phyloP scores from a whole-genome alignment of 2,113 vertebrate genomes.

The Haplochromis vanheusdeni region DNA sequence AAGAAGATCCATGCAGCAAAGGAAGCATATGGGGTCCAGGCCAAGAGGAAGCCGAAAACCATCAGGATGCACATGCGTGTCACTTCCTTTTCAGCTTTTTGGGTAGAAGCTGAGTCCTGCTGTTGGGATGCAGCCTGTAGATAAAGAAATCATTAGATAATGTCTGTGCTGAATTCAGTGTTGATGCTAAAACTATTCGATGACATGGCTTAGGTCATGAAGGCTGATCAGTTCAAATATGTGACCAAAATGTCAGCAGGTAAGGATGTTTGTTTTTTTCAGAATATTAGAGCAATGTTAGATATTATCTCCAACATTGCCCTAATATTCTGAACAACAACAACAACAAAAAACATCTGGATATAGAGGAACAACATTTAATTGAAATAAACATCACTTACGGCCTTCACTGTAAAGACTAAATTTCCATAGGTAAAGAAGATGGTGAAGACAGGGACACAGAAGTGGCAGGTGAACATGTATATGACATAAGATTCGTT shows the following conservation, averaged over 20 bases:
- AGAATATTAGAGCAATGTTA: not conserved
- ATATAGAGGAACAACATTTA: not conserved
- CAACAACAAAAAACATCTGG: not conserved
- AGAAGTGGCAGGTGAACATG: slow-evolving; percentile 71
- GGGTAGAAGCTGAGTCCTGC: slow-evolving; percentile 72
- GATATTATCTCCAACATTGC: not conserved
- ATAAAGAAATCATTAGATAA: not conserved
- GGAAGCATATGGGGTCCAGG: slow-evolving; percentile 73
- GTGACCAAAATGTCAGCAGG: not conserved
- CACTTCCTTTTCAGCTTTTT: slow-evolving; percentile 78
- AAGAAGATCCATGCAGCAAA: slow-evolving; percentile 78
- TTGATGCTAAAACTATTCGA: not conserved
- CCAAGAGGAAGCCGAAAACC: slow-evolving; percentile 72
- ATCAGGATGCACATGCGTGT: slow-evolving; percentile 77
- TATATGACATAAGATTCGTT: slow-evolving; percentile 75
- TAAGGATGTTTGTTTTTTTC: not conserved
- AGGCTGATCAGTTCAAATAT: not conserved
- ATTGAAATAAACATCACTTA: slow-evolving; percentile 16
- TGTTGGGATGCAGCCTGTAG: slow-evolving; percentile 73
- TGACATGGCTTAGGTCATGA: not conserved
- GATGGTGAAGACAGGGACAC: slow-evolving; percentile 63
- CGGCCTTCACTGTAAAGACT: slow-evolving; percentile 76
- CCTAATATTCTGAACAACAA: not conserved
- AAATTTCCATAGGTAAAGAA: slow-evolving; percentile 77
- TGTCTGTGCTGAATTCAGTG: not conserved